These are phyloP conservation scores for Parasteatoda tepidariorum DNA, from an alignment of 1,140 invertebrate genomes.

Conservation along the genomic window DNA sequence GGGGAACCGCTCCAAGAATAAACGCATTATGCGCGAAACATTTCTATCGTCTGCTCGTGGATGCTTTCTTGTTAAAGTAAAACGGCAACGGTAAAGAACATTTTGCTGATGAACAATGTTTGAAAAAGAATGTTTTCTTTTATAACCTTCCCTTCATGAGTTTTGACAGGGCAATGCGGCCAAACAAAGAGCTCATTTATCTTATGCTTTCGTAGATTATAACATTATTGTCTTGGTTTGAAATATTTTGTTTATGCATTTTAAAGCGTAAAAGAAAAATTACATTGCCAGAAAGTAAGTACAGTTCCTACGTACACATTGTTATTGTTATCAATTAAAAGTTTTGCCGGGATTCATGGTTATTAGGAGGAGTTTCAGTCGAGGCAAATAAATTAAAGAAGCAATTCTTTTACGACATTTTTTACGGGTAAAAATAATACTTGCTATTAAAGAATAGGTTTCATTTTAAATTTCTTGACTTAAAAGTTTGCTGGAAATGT, in stretches of 20 bases:
- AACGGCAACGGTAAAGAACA: constrained; percentile 13
- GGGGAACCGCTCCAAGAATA: neutral
- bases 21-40: constrained; percentile 4
- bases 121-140: constrained; percentile 5
- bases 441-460: too few species aligned
- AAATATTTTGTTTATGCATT: neutral
- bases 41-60: neutral
- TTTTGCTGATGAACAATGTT: neutral
- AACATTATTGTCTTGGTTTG: neutral
- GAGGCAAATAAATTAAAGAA: too few species aligned
- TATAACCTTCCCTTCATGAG: neutral
- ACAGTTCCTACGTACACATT: too few species aligned
- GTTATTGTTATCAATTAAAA: too few species aligned
- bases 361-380: too few species aligned
- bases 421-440: too few species aligned
- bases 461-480: too few species aligned
- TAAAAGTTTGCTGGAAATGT: too few species aligned
- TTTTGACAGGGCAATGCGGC: neutral
- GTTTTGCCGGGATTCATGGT: too few species aligned
- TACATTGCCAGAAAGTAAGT: too few species aligned
- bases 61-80: neutral
- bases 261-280: neutral
- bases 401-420: too few species aligned
- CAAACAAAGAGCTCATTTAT: constrained; percentile 3
- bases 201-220: neutral